Evolutionary conservation across 1,140 invertebrate genomes (phyloP).

Genomic region (Caenorhabditis latens): DNA sequence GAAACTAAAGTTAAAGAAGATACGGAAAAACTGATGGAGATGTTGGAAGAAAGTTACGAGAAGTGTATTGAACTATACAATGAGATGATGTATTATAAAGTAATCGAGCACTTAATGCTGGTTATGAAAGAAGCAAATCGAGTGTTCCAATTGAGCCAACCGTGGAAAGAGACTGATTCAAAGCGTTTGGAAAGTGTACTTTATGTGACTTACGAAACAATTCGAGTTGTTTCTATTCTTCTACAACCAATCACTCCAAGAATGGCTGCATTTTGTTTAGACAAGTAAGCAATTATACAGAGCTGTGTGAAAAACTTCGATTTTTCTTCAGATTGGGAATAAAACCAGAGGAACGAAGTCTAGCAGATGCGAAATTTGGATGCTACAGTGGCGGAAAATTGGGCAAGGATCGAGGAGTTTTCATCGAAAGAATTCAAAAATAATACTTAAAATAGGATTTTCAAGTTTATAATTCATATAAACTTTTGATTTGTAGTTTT

Average conservation of each 20-base stretch:
- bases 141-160: constrained; percentile 87
- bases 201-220: constrained; percentile 86
- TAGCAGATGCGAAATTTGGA: constrained; percentile 54
- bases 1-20: constrained; percentile 74
- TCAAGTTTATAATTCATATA: neutral
- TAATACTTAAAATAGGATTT: neutral
- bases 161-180: constrained; percentile 85
- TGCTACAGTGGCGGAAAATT: constrained; percentile 1
- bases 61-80: constrained; percentile 82
- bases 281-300: constrained; percentile 30
- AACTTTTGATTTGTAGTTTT: neutral
- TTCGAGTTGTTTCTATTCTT: constrained; percentile 85
- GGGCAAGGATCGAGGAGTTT: constrained; percentile 57
- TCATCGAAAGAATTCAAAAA: constrained; percentile 56
- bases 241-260: constrained; percentile 88
- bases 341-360: neutral
- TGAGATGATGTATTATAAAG: constrained; percentile 87
- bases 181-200: constrained; percentile 84
- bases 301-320: no score
- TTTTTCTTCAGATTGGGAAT: constrained; percentile 61
- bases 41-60: constrained; percentile 80
- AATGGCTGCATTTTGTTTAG: constrained; percentile 65
- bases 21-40: constrained; percentile 81
- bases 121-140: constrained; percentile 86
- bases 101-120: constrained; percentile 85